Conservation (phyloP, 2,888 invertebrate species). For the Siphonodentalium dalli region DNA sequence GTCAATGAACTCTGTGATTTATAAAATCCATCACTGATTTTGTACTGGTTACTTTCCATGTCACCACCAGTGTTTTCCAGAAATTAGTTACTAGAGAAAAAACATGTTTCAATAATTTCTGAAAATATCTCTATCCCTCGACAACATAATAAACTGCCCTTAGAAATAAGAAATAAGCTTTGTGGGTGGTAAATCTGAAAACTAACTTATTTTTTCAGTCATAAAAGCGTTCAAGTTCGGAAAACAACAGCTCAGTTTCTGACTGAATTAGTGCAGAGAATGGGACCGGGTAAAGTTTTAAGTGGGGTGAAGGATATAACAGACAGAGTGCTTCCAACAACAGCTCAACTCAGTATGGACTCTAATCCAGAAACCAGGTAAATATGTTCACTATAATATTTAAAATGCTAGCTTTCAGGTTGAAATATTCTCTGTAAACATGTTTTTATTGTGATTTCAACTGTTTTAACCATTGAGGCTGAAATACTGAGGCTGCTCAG, state of each 20-base stretch:
- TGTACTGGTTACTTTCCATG: no score
- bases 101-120: no score
- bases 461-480: no score
- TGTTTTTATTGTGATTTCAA: no score
- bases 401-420: background rate
- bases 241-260: conserved; percentile 83
- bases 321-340: conserved; percentile 80
- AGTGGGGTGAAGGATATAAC: conserved; percentile 79
- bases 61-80: no score
- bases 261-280: conserved; percentile 74
- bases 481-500: no score
- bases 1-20: no score
- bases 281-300: conserved; percentile 78
- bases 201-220: conserved; percentile 65
- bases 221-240: conserved; percentile 87
- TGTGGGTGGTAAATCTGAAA: background rate
- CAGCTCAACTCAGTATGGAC: conserved; percentile 84
- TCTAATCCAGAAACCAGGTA: conserved; percentile 85
- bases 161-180: background rate
- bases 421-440: no score
- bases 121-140: background rate
- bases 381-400: conserved; percentile 15
- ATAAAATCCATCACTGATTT: no score
- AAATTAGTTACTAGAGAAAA: no score
- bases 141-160: background rate